Evolutionary conservation across 2,888 invertebrate genomes (phyloP).

Genomic region (Bellardia pandia): DNA sequence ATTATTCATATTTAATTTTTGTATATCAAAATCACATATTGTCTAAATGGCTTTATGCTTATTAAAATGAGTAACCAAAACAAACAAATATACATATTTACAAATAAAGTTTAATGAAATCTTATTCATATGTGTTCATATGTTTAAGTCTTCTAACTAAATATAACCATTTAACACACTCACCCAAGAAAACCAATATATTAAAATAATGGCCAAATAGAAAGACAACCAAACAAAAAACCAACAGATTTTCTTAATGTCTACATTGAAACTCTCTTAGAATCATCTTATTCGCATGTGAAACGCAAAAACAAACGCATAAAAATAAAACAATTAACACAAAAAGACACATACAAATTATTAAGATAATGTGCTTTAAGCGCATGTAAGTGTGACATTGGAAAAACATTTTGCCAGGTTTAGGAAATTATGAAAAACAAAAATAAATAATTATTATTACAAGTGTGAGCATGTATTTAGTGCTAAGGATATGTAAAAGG

Average conservation of each 20-base stretch:
- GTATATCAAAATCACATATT: slow-evolving; percentile 69
- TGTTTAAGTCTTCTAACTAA: background rate
- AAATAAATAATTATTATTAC: slow-evolving; percentile 56
- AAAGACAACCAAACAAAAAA: slow-evolving; percentile 53
- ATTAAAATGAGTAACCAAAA: slow-evolving; percentile 54
- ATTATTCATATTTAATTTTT: slow-evolving; percentile 56
- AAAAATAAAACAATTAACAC: slow-evolving; percentile 71
- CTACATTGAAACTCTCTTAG: slow-evolving; percentile 76
- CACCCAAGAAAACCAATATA: slow-evolving; percentile 60
- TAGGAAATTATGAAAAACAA: slow-evolving; percentile 41
- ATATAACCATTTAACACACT: slow-evolving; percentile 40
- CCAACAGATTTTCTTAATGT: slow-evolving; percentile 82
- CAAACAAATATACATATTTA: background rate
- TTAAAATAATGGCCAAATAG: slow-evolving; percentile 65
- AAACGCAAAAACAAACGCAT: slow-evolving; percentile 35
- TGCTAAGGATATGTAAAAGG: slow-evolving; percentile 62
- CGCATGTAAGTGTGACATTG: slow-evolving; percentile 46
- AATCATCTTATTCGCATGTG: slow-evolving; percentile 26
- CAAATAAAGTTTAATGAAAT: background rate
- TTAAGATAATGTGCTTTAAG: slow-evolving; percentile 62
- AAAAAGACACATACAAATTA: slow-evolving; percentile 71
- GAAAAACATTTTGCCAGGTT: slow-evolving; percentile 52
- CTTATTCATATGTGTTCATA: background rate
- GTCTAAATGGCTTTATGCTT: slow-evolving; percentile 69
- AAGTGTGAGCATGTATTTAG: slow-evolving; percentile 37